phyloP scores from a whole-genome alignment of 2,797 vertebrate species.

The Chromis chromis region DNA sequence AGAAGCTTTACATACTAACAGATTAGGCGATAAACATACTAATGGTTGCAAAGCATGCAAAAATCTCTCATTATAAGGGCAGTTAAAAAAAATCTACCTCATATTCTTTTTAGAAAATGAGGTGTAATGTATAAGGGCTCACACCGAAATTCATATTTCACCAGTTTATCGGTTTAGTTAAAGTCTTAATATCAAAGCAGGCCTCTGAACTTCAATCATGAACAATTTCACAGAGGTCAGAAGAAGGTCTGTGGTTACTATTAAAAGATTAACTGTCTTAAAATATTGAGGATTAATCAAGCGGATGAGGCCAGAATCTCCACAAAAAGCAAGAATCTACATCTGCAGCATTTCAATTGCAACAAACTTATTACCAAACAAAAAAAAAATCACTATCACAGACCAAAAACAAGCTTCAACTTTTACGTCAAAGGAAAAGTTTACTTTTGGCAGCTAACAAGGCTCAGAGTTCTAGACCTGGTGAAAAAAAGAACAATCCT shows the following conservation, averaged over 20 bases:
- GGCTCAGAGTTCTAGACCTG: background rate
- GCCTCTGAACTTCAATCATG: conserved; percentile 17
- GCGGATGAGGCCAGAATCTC: conserved; percentile 25
- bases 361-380: background rate
- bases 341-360: no score
- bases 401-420: conserved; percentile 10
- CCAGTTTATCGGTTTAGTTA: background rate
- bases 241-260: conserved; percentile 7
- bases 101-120: conserved; percentile 23
- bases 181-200: conserved; percentile 12
- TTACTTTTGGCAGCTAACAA: conserved; percentile 43
- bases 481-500: background rate
- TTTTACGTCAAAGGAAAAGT: conserved; percentile 49
- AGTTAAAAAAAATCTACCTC: conserved; percentile 13
- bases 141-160: conserved; percentile 1
- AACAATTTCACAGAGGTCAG: conserved; percentile 9
- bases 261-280: conserved; percentile 40
- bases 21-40: background rate
- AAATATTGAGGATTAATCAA: background rate
- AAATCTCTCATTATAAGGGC: background rate
- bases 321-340: background rate
- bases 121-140: background rate
- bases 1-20: conserved; percentile 6
- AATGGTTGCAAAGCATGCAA: background rate
- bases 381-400: background rate